These are phyloP conservation scores for Podotricha telesiphe DNA, from an alignment of 2,888 invertebrate genomes.

Conservation along the genomic window DNA sequence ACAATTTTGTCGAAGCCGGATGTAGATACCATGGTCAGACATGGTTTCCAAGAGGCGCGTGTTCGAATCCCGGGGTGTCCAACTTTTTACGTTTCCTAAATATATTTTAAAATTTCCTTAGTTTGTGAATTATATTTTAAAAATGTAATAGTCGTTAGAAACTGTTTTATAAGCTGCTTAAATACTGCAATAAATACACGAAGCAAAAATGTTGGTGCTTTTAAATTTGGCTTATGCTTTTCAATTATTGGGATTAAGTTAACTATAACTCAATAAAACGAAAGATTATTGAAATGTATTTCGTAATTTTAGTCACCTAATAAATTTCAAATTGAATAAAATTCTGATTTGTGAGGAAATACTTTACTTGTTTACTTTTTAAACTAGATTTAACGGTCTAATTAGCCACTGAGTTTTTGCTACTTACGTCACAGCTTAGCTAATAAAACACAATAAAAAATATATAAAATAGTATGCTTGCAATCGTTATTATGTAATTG, in stretches of 20 bases:
- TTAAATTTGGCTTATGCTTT: neutral
- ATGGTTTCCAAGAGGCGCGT: no score
- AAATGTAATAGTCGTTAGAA: neutral
- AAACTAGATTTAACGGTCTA: constrained; percentile 18
- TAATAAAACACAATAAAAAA: neutral
- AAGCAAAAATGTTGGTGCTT: neutral
- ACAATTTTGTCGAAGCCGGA: no score
- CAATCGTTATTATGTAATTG: neutral
- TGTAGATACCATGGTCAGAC: no score
- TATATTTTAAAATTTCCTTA: no score
- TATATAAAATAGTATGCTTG: neutral
- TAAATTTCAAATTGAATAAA: constrained; percentile 17
- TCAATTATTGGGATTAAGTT: neutral
- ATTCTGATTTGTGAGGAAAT: constrained; percentile 17
- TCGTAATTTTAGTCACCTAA: neutral
- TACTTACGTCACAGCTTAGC: constrained; percentile 3
- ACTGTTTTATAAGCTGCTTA: neutral
- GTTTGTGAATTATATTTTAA: no score
- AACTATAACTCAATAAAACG: constrained; percentile 7
- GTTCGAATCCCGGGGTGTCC: no score
- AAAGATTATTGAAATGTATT: constrained; percentile 2
- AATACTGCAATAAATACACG: neutral
- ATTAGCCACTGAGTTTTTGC: neutral
- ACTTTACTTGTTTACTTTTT: neutral
- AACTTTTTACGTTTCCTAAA: no score